Base-by-base conservation (phyloP, 2,113 vertebrate genomes). In the Gulo gulo region DNA sequence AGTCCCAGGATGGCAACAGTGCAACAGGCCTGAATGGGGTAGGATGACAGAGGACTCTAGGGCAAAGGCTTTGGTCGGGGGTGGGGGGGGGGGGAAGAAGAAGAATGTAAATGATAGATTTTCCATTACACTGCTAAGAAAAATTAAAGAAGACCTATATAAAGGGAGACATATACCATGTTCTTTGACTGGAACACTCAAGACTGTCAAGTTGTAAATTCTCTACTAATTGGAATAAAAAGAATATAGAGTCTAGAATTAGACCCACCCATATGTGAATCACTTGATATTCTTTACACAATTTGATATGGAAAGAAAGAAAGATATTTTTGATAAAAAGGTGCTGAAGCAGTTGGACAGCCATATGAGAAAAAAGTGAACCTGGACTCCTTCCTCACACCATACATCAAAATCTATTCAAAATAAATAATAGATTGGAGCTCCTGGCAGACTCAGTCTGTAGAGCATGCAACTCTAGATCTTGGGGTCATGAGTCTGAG, bases 151-250 rank as follows among this genome's bases (percentile, higher is more conserved):
- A 55, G 34, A 67, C 47, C 61, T 76, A 11, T 81, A 12, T 73
- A 52, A 79, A 96, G 13, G 26, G 45, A 94, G n/a, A 71, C 8
- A 45, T 34, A 82, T 16, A 36, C 14, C 31, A 65, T 31, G 6
- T 16, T 92, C 82, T 88, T 88, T 15, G 7, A 29, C 39, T 55
- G 42, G 59, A 94, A 79, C 14, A 91, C 83, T 65, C 34, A 76
- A 1, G 52, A 55, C 15, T 63, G 11, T 45, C 91, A 91, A 94
- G 42, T 90, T 61, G 47, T 45, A 47, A 92, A 9, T 88, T 78
- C 57, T 90, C 73, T 95, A n/a, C 91, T 95, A 86, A 81, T 13
- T 34, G 21, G 42, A 95, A 90, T 69, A 81, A 59, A 63, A 90
- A 85, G 45, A 94, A 81, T 26, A 87, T 20, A 76, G 12, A 81